Base-by-base conservation (phyloP, 2,888 invertebrate genomes). In the Leucozona laternaria region DNA sequence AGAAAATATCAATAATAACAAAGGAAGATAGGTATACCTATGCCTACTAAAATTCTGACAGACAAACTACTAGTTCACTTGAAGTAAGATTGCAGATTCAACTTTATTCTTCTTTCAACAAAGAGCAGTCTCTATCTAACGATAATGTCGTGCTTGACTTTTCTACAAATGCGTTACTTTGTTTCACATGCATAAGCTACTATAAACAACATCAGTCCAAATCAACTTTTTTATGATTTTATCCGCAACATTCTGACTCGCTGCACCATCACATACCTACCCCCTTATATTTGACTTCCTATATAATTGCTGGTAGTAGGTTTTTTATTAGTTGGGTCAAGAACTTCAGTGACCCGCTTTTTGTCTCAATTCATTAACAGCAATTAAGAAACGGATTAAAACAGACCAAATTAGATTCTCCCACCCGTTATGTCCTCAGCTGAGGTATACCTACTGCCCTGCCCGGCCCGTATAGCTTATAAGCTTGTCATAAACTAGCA, bases 271-370 rank as follows among this genome's bases (percentile, higher is more conserved):
- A n/a, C 3, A 15, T 22, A 20, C 25, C 25, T 13, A 50, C 22
- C 13, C 11, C 6, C 25, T 7, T 17, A 43, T 43, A 53, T 7
- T 4, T 13, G 4, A 22, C 7, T 8, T 1, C 0, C 1, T 20
- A 37, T 4, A 8, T 57, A 58, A 37, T 58, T 45, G 25, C 10
- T 53, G 3, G 15, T 17, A 22, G 25, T 34, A 20, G n/a, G 8
- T 22, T 13, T 37, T 34, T 13, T 34, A 8, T 28, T 11, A 37
- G 57, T 64, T 72, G 60, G 85, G 81, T 85, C 81, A 85, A 81
- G 81, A 81, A 81, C 72, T 81, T 70, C 15, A 25, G 20, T 85
- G 85, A 81, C 85, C 81, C 81, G 85, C 85, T 81, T 84, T 85
- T 48, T 57, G 80, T 37, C 68, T 81, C 72, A 81, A 85, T 85